Conservation (phyloP, 1,140 invertebrate species). For the Phthorimaea operculella region DNA sequence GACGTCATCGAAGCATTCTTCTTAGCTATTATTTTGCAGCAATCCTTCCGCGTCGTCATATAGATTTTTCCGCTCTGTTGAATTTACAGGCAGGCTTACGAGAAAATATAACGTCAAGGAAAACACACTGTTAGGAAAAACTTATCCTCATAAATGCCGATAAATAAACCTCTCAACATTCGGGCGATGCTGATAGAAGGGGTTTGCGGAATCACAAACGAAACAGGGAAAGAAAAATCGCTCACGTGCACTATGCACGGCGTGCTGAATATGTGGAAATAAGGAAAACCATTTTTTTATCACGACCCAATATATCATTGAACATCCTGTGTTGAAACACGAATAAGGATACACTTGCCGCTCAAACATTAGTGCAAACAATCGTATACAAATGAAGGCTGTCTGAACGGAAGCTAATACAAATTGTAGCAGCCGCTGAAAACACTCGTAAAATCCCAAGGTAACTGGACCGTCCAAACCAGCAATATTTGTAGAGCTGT, state of each 20-base stretch:
- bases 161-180: too few species aligned
- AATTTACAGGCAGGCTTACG: not conserved
- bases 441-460: too few species aligned
- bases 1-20: not conserved
- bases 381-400: not conserved
- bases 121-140: too few species aligned
- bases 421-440: not conserved
- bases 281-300: not conserved
- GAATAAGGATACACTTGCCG: not conserved
- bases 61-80: not conserved
- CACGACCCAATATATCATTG: not conserved
- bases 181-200: too few species aligned
- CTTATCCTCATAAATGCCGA: too few species aligned
- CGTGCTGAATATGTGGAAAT: not conserved
- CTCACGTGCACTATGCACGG: not conserved
- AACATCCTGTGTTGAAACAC: not conserved
- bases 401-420: not conserved
- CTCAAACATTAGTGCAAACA: not conserved
- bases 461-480: not conserved
- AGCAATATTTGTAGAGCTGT: slow-evolving; percentile 1
- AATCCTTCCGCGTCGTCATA: not conserved
- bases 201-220: not conserved
- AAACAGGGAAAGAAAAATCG: not conserved
- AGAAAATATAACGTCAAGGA: too few species aligned
- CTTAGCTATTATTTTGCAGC: not conserved